Base-by-base conservation (phyloP, 2,113 vertebrate genomes). In the Cairina moschata region DNA sequence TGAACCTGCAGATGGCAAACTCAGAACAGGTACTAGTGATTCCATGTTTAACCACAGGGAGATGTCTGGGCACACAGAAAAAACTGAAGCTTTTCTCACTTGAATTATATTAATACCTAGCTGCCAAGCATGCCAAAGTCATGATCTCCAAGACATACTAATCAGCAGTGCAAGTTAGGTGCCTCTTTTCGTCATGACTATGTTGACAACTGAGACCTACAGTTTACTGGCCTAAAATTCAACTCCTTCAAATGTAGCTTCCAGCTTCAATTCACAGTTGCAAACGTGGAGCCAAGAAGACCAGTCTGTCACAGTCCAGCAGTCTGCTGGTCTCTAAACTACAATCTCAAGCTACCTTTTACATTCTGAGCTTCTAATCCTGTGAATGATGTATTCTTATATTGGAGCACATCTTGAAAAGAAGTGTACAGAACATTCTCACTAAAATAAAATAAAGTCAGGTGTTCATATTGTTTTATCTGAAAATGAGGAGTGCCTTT, bases 71-170 rank as follows among this genome's bases (percentile, higher is more conserved):
- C 17, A 11, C 4, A 5, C 8, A 32, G 12, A 1, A 63, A 16
- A 83, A 15, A 1, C 0, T 0, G 22, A 71, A 28, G 3, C 9
- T 74, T 80, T 94, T 4, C 8, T 69, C 11, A 15, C 40, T 7
- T 50, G 28, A 14, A 5, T 38, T 73, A 5, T 12, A 18, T 7
- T 75, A 7, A 62, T 50, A 56, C 2, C 26, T 20, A 31, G 29
- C 2, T 18, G 29, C 36, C 17, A 80, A 83, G 25, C 28, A 22
- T 17, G 22, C 17, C 72, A 72, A 85, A 91, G 62, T 75, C n/a
- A 40, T 20, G 3, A 38, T 40, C 59, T 65, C 34, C 50, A 40
- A 86, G 81, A 3, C 6, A 5, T 31, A 42, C 16, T 54, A 34
- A 86, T 40, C 13, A 54, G 6, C 17, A 46, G 6, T n/a, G 55